Conservation (phyloP, 1,140 invertebrate species). For the Drosophila parabipectinata region DNA sequence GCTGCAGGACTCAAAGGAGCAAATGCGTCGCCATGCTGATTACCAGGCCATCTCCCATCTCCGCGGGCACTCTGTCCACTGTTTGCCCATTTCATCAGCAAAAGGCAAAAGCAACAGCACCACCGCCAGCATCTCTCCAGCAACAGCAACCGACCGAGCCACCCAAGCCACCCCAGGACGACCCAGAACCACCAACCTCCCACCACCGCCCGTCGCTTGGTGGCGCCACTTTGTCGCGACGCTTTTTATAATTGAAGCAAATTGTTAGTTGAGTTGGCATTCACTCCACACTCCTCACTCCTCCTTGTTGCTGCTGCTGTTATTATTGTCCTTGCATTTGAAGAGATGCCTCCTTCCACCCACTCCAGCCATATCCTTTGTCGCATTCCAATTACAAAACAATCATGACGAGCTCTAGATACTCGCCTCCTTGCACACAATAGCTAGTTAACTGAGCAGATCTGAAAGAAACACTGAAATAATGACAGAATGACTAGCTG, state of each 20-base stretch:
- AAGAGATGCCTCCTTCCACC: slow-evolving; percentile 33
- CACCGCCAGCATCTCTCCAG: slow-evolving; percentile 22
- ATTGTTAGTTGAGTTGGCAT: slow-evolving; percentile 79
- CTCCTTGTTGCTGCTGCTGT: slow-evolving; percentile 12
- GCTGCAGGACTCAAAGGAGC: slow-evolving; percentile 33
- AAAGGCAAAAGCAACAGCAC: slow-evolving; percentile 5
- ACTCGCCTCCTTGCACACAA: slow-evolving; percentile 35
- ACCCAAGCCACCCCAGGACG: background rate
- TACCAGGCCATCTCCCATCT: slow-evolving; percentile 47
- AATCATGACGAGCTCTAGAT: slow-evolving; percentile 75
- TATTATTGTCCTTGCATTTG: slow-evolving; percentile 58
- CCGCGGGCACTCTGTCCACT: slow-evolving; percentile 45
- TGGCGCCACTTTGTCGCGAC: slow-evolving; percentile 81
- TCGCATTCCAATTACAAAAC: slow-evolving; percentile 81
- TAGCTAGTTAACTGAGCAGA: slow-evolving; percentile 50
- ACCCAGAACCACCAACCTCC: slow-evolving; percentile 1
- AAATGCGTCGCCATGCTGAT: slow-evolving; percentile 59
- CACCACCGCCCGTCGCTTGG: slow-evolving; percentile 44
- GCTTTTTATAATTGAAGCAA: slow-evolving; percentile 82
- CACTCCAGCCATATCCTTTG: slow-evolving; percentile 28
- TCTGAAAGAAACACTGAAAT: slow-evolving; percentile 1
- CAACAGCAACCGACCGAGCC: slow-evolving; percentile 47
- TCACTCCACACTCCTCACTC: slow-evolving; percentile 57
- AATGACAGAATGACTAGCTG: slow-evolving; percentile 4
- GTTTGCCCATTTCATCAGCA: slow-evolving; percentile 61